These are phyloP conservation scores for Miichthys miiuy DNA, from an alignment of 2,797 vertebrate species.

Conservation along the genomic window DNA sequence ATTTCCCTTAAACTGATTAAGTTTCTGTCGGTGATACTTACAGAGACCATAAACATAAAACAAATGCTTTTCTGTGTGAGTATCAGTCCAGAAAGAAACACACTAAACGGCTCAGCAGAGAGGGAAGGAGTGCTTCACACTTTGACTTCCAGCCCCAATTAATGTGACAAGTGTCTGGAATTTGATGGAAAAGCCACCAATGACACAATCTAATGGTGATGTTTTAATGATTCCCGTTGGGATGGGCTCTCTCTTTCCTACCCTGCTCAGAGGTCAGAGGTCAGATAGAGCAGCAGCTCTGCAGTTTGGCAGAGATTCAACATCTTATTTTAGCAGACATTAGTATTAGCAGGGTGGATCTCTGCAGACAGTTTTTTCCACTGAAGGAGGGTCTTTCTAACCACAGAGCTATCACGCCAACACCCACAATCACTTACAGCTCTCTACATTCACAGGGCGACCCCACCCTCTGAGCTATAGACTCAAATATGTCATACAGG, in stretches of 20 bases:
- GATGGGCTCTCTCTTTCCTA: background rate
- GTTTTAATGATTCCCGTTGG: constrained; percentile 44
- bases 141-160: constrained; percentile 15
- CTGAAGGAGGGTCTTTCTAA: constrained; percentile 15
- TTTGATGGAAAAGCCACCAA: constrained; percentile 3
- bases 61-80: background rate
- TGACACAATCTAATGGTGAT: background rate
- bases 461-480: constrained; percentile 37
- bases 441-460: background rate
- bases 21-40: background rate
- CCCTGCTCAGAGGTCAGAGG: constrained; percentile 34
- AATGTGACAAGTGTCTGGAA: constrained; percentile 31
- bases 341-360: constrained; percentile 24
- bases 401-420: background rate
- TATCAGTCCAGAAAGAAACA: background rate
- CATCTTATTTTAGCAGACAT: constrained; percentile 23
- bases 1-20: background rate
- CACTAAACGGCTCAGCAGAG: too few relatives aligned
- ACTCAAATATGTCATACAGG: constrained; percentile 16
- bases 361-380: constrained; percentile 13
- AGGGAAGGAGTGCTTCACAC: background rate
- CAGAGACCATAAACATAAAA: background rate
- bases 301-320: background rate
- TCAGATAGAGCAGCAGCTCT: constrained; percentile 20
- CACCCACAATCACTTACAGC: constrained; percentile 14